Evolutionary conservation across 2,113 vertebrate species (phyloP), one percentile per base, ranked within the genome.

Genomic region (Tetrax tetrax): DNA sequence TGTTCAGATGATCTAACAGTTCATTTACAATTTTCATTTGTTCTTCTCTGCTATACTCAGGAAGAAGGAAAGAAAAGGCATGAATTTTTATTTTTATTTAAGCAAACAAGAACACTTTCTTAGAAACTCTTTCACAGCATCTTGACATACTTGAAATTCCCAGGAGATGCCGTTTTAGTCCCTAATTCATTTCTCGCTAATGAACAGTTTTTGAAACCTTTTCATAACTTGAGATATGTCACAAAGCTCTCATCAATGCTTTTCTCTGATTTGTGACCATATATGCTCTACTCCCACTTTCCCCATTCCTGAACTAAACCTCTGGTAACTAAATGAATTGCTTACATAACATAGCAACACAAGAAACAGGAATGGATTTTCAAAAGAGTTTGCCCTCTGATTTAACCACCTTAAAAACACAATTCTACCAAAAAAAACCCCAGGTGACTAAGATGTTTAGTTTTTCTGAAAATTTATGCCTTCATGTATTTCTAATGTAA

Each of bases 1-100:
- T 70, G 19, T 97, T 95, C 28, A 95, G 96, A 66, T 95, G 98
- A 90, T 99, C 98, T 95, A 99, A 98, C 63, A 97, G 95, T 37
- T 97, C 93, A 63, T 71, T 88, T 51, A 98, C 90, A 82, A 71
- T 95, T 96, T 97, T 94, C 94, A 97, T 96, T 93, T 98, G 91
- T 90, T 98, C 98, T 64, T 98, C 96, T 85, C 98, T 97, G 95
- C 95, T 98, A 72, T 53, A 75, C 82, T 86, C 95, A 78, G 82
- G 83, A 90, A 80, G 63, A 41, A 94, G 83, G 54, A 74, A 92
- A 80, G 86, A 93, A 80, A 38, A 74, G 45, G 37, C 66, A 83
- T 83, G 61, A 93, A 80, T 75, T 97, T 83, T 92, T 74, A 48
- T 82, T 94, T 65, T 88, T 84, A 75, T 74, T 90, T 94, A 94